Conservation (phyloP, 2,113 vertebrate genomes). For the Triplophysa rosa region DNA sequence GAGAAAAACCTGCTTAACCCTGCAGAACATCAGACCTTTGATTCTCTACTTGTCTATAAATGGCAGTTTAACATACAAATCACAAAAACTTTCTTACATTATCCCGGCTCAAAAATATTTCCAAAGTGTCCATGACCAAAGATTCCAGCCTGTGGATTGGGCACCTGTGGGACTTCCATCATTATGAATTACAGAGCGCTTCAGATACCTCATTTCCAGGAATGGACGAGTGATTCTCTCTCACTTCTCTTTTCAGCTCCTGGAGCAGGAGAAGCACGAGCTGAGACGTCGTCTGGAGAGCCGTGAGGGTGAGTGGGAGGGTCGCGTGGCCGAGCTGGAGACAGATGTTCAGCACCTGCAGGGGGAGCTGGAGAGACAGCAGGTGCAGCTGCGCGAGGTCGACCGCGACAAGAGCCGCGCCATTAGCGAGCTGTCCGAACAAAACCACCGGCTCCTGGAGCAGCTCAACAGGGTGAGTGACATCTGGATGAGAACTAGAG, state of each 20-base stretch:
- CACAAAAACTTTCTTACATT: no score
- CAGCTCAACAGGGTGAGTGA: conserved; percentile 92
- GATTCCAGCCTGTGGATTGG: no score
- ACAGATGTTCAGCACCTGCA: conserved; percentile 92
- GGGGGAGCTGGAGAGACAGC: conserved; percentile 89
- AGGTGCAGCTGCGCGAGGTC: conserved; percentile 87
- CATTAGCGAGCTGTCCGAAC: conserved; percentile 91
- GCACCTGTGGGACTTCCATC: no score
- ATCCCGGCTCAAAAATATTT: no score
- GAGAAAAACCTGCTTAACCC: background rate
- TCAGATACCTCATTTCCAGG: no score
- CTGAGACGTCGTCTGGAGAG: conserved; percentile 88
- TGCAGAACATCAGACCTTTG: background rate
- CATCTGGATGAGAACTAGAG: background rate
- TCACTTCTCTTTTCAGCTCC: conserved; percentile 72
- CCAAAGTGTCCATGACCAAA: no score
- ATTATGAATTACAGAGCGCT: no score
- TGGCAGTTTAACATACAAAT: no score
- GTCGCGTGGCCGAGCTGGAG: conserved; percentile 93
- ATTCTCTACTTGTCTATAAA: background rate
- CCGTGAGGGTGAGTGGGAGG: conserved; percentile 96
- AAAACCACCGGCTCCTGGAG: conserved; percentile 96
- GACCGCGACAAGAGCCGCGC: conserved; percentile 88
- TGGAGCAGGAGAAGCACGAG: conserved; percentile 97
- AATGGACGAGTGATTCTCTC: background rate